Evolutionary conservation across 2,888 invertebrate genomes (phyloP), one percentile per base, ranked within the genome.

Genomic region (Cheilosia vulpina): DNA sequence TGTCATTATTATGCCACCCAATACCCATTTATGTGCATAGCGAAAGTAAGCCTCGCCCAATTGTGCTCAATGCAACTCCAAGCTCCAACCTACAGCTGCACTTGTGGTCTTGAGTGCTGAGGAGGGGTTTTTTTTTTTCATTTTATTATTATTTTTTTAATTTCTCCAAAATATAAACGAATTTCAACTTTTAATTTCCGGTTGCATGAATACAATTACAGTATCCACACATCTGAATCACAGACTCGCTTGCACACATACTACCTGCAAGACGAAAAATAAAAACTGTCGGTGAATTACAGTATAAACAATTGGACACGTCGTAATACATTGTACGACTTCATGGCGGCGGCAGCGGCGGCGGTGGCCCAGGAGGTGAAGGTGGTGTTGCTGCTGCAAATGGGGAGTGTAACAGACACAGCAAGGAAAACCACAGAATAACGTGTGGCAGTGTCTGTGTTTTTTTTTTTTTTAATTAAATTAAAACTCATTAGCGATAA

Each of bases 401-500:
- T 27, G 38, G 52, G 65, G 47, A 73, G 76, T 69, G 65, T 24
- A 58, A 71, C 76, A 82, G 58, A 69, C 77, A 76, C 58, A 65
- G 60, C 71, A 53, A 68, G 77, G 71, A 81, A 82, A 85, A 71
- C 87, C 87, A 77, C 87, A 82, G 76, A 80, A 85, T 87, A 87
- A 87, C 81, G 87, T 87, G 87, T 87, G 87, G 87, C 76, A 80
- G 75, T 87, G 6, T 82, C 69, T 81, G 6, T 68, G 50, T 47
- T n/a, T 60, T 63, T 60, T 60, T 63, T 60, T 66, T 65, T 83
- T 87, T 87, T 88, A 88, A 87, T 88, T 88, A 87, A 88, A 88
- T 88, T 88, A 88, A 87, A 87, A 88, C 85, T 88, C 87, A 88
- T 87, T 87, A 87, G 87, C 87, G 87, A 87, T 87, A 87, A 87